These are phyloP conservation scores for Diorhabda carinulata DNA, from an alignment of 1,140 invertebrate genomes.

Conservation along the genomic window DNA sequence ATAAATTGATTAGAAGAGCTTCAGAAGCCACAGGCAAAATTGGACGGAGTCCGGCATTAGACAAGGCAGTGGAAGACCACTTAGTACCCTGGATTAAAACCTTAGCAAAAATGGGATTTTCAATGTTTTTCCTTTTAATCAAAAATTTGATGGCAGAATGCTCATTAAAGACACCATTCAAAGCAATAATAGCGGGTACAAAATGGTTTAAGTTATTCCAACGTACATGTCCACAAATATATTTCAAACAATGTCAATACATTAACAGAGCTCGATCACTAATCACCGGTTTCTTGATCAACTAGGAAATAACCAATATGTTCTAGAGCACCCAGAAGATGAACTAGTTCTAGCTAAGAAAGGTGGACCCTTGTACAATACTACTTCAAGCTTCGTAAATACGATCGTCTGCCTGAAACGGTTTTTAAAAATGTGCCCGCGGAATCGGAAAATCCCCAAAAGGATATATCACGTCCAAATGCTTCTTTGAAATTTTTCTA, in stretches of 20 bases:
- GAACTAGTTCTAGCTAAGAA: constrained; percentile 25
- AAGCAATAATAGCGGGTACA: not conserved
- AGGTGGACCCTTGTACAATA: constrained; percentile 4
- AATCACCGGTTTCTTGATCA: constrained; percentile 7
- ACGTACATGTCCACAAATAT: constrained; percentile 6
- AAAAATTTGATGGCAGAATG: constrained; percentile 8
- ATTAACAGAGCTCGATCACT: constrained; percentile 3
- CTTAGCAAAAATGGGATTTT: constrained; percentile 12
- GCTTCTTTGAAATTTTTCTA: constrained; percentile 38
- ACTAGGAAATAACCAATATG: not conserved
- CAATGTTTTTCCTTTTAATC: constrained; percentile 8
- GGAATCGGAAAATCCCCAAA: constrained; percentile 33
- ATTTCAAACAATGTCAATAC: constrained; percentile 5
- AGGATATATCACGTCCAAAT: constrained; percentile 35
- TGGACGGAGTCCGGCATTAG: constrained; percentile 10
- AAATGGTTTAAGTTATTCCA: constrained; percentile 14
- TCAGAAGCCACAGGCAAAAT: constrained; percentile 10
- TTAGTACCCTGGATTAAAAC: constrained; percentile 6
- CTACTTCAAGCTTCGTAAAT: constrained; percentile 38
- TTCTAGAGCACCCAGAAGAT: constrained; percentile 25
- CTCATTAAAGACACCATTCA: constrained; percentile 4
- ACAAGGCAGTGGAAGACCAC: not conserved
- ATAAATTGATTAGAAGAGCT: constrained; percentile 14
- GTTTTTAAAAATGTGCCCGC: constrained; percentile 22
- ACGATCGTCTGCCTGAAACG: constrained; percentile 36